Conservation (phyloP, 2,113 vertebrate genomes). For the Dasyornis broadbenti region DNA sequence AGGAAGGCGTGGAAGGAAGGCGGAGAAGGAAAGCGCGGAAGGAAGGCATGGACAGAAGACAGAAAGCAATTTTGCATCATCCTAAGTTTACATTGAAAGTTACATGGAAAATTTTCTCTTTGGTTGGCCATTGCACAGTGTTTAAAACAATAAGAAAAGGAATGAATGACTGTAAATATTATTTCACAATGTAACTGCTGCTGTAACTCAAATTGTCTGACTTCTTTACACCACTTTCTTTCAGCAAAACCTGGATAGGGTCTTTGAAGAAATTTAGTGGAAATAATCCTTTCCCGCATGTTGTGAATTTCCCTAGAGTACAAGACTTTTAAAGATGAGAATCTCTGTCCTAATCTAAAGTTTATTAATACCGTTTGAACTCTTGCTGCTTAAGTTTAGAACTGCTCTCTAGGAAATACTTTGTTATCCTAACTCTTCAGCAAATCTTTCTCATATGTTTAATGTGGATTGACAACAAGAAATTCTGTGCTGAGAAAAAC, state of each 20-base stretch:
- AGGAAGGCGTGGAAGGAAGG: too few relatives aligned
- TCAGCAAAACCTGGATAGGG: not conserved
- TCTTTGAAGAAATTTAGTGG: not conserved
- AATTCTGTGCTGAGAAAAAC: not conserved
- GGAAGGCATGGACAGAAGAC: not conserved
- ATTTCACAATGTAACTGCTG: not conserved
- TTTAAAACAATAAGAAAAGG: not conserved
- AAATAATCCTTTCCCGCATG: not conserved
- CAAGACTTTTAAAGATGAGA: not conserved
- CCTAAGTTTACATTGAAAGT: not conserved
- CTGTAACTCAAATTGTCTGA: not conserved
- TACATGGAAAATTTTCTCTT: not conserved
- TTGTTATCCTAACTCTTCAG: not conserved
- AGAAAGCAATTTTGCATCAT: not conserved
- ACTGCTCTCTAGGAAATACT: not conserved
- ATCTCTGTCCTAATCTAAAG: not conserved
- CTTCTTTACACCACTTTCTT: not conserved
- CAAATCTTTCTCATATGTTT: not conserved
- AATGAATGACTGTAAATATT: not conserved
- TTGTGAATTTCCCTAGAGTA: not conserved
- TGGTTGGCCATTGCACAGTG: fast-evolving
- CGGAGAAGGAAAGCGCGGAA: not conserved
- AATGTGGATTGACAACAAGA: not conserved
- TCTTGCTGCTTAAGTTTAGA: not conserved
- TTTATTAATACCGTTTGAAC: not conserved